A percentile compares a stretch with the other conserved stretches of the same genome.
phyloP scores from a whole-genome alignment of 2,113 vertebrate genomes.

The Laticauda laticaudata region DNA sequence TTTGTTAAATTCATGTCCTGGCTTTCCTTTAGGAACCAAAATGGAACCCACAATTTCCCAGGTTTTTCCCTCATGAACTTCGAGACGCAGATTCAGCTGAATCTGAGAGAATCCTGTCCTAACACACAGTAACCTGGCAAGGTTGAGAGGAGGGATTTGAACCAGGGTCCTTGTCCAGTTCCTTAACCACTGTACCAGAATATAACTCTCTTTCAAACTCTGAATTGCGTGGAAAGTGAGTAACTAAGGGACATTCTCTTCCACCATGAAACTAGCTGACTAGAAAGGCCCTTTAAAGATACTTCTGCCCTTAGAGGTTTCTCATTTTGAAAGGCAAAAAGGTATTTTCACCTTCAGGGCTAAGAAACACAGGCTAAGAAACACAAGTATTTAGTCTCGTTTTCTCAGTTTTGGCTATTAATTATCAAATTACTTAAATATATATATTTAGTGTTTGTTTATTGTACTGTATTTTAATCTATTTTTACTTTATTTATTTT shows the following conservation, averaged over 20 bases:
- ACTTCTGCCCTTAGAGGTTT: not conserved
- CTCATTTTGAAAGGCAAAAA: not conserved
- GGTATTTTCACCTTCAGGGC: not conserved
- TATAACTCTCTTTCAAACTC: not conserved
- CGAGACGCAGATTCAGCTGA: not conserved
- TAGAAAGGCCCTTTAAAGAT: not conserved
- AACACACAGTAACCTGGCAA: not conserved
- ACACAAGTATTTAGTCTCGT: not conserved
- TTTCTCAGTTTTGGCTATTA: not conserved
- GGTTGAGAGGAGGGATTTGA: not conserved
- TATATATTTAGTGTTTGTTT: not conserved
- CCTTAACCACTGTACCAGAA: not conserved
- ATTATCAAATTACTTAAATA: not conserved
- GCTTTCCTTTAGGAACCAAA: not conserved
- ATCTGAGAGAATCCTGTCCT: not conserved
- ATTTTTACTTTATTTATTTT: not conserved
- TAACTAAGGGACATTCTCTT: not conserved
- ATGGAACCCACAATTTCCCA: not conserved
- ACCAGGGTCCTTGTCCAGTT: not conserved
- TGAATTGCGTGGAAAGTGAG: not conserved
- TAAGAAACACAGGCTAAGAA: not conserved
- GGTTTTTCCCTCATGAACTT: not conserved
- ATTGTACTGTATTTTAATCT: not conserved
- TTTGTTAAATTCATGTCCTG: not conserved
- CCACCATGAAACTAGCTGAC: not conserved